A percentile compares a stretch with the other conserved stretches of the same genome.
Conservation (phyloP, 2,113 vertebrate genomes). For the Tragelaphus strepsiceros region DNA sequence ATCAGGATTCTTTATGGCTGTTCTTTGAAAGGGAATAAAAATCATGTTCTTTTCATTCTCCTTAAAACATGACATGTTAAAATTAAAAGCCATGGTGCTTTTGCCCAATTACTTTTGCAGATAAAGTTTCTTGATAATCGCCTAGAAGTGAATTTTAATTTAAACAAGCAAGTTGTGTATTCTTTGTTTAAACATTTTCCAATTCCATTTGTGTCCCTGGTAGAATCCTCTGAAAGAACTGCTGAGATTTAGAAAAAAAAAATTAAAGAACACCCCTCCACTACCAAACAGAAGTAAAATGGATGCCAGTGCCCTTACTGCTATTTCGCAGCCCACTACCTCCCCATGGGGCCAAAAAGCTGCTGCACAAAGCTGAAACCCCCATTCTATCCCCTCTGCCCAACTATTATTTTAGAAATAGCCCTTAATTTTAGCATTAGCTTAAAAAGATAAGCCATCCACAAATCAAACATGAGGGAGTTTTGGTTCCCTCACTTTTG, state of each 20-base stretch:
- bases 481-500: neutral
- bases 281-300: neutral
- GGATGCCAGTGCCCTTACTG: neutral
- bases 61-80: slow-evolving; percentile 42
- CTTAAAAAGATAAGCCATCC: neutral
- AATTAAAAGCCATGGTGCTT: slow-evolving; percentile 54
- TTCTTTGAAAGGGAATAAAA: slow-evolving; percentile 68
- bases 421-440: slow-evolving; percentile 41
- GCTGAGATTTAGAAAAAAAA: neutral
- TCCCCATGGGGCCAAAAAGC: neutral
- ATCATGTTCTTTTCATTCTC: slow-evolving; percentile 63
- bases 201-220: slow-evolving; percentile 29
- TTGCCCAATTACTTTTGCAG: slow-evolving; percentile 61
- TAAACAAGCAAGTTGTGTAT: slow-evolving; percentile 50
- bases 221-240: slow-evolving; percentile 34
- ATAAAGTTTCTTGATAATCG: slow-evolving; percentile 61
- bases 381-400: neutral
- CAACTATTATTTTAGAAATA: neutral
- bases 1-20: slow-evolving; percentile 53
- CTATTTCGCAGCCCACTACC: neutral
- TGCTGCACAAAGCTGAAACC: neutral
- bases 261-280: neutral
- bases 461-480: neutral
- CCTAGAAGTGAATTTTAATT: slow-evolving; percentile 57
- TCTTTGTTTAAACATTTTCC: slow-evolving; percentile 59